Percentiles rank a stretch among this genome's conserved stretches.
Conservation (phyloP, 2,888 invertebrate species). For the Drosophila kuntzei region DNA sequence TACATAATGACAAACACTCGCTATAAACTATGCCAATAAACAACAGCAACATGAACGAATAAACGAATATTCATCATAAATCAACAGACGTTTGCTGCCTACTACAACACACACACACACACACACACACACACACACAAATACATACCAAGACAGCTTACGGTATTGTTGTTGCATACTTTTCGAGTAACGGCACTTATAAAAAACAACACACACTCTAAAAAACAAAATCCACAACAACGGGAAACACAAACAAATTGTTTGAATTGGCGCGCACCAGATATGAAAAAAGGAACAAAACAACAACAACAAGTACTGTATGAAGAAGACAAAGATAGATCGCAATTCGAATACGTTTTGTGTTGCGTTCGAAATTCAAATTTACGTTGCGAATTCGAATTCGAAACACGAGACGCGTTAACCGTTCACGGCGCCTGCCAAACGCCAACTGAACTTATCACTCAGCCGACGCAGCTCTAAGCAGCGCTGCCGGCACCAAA, state of each 20-base stretch:
- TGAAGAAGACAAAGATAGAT: constrained; percentile 22
- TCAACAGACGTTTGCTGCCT: constrained; percentile 23
- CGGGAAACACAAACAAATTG: constrained; percentile 26
- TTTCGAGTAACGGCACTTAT: constrained; percentile 29
- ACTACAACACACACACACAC: constrained; percentile 11
- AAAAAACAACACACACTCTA: constrained; percentile 12
- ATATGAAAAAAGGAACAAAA: constrained; percentile 19
- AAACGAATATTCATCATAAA: constrained; percentile 34
- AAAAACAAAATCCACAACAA: constrained; percentile 20
- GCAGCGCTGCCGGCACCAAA: constrained; percentile 34
- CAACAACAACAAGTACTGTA: constrained; percentile 21
- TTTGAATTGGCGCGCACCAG: constrained; percentile 50
- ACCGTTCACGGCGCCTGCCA: constrained; percentile 74
- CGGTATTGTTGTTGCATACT: constrained; percentile 52
- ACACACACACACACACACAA: constrained; percentile 3
- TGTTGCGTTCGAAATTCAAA: not conserved
- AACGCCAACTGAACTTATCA: constrained; percentile 78
- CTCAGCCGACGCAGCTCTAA: constrained; percentile 60
- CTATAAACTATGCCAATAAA: constrained; percentile 33
- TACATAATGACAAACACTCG: constrained; percentile 45
- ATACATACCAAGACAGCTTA: constrained; percentile 43
- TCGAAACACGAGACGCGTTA: constrained; percentile 18
- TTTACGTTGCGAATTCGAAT: constrained; percentile 7
- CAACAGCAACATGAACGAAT: constrained; percentile 7
- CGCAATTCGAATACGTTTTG: constrained; percentile 30